Conservation (phyloP, 35 echinoderm and acorn worm genomes). For the Heliocidaris tuberculata region DNA sequence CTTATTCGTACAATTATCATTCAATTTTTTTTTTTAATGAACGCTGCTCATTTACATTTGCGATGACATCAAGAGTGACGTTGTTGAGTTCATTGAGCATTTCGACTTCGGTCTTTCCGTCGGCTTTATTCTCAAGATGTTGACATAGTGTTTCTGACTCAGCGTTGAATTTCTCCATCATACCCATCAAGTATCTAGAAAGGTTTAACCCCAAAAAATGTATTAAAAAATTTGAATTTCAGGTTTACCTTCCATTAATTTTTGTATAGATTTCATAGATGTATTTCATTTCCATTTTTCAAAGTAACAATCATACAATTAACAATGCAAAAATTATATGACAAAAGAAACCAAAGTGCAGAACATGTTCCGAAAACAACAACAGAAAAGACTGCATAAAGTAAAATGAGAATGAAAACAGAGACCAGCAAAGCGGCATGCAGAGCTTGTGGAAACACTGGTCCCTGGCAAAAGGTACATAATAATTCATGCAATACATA, state of each 20-base stretch:
- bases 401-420: too few relatives aligned
- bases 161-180: constrained; percentile 70
- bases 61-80: constrained; percentile 73
- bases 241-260: neutral
- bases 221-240: neutral
- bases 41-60: constrained; percentile 51
- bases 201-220: neutral
- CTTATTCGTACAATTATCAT: neutral
- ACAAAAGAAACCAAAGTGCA: neutral
- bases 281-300: neutral
- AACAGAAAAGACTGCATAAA: too few relatives aligned
- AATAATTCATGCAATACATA: neutral
- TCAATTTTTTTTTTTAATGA: neutral
- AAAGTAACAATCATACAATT: neutral
- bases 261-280: neutral
- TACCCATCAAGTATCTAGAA: constrained; percentile 64
- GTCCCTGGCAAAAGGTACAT: too few relatives aligned
- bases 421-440: too few relatives aligned
- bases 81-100: constrained; percentile 63
- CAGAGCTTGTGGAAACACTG: too few relatives aligned
- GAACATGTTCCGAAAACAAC: neutral
- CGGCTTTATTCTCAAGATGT: constrained; percentile 47
- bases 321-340: too few relatives aligned
- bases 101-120: constrained; percentile 61
- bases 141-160: constrained; percentile 43